These are phyloP conservation scores for Orius insidiosus DNA, from an alignment of 1,140 invertebrate species.

Conservation along the genomic window DNA sequence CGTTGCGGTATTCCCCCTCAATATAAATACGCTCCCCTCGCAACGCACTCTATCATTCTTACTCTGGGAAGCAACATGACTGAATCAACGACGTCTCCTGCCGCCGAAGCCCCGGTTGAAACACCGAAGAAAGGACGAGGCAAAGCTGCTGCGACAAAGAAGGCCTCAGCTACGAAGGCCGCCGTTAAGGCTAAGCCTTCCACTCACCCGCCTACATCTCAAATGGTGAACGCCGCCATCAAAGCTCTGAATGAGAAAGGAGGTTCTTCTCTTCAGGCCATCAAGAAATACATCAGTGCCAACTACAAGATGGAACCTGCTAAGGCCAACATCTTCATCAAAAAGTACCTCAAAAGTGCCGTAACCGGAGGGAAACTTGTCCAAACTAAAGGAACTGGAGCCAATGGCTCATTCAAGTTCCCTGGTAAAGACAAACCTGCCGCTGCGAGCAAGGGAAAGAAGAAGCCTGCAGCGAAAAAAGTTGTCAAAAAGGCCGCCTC, in stretches of 20 bases:
- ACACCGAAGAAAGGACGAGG: neutral
- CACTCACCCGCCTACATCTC: constrained; percentile 23
- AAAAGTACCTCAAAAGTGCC: constrained; percentile 28
- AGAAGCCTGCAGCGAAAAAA: constrained; percentile 18
- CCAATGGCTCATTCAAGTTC: constrained; percentile 29
- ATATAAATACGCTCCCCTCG: too few relatives aligned
- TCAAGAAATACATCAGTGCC: constrained; percentile 34
- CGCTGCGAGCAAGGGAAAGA: constrained; percentile 11
- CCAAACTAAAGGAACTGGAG: constrained; percentile 30
- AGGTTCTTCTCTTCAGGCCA: constrained; percentile 34
- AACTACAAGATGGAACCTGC: constrained; percentile 31
- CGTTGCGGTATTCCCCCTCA: too few relatives aligned
- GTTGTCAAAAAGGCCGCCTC: neutral
- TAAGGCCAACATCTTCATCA: constrained; percentile 26
- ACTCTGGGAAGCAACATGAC: neutral
- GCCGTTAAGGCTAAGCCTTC: neutral
- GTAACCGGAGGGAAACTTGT: constrained; percentile 25
- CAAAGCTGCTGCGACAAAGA: too few relatives aligned
- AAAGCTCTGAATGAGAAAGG: constrained; percentile 30
- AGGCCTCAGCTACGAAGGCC: too few relatives aligned
- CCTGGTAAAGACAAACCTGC: constrained; percentile 17
- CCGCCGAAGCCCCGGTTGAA: neutral
- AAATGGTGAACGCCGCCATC: constrained; percentile 33
- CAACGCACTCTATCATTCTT: too few relatives aligned
- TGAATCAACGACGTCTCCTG: constrained; percentile 2